Conservation (phyloP, 2,888 invertebrate genomes). For the Halictus ligatus region DNA sequence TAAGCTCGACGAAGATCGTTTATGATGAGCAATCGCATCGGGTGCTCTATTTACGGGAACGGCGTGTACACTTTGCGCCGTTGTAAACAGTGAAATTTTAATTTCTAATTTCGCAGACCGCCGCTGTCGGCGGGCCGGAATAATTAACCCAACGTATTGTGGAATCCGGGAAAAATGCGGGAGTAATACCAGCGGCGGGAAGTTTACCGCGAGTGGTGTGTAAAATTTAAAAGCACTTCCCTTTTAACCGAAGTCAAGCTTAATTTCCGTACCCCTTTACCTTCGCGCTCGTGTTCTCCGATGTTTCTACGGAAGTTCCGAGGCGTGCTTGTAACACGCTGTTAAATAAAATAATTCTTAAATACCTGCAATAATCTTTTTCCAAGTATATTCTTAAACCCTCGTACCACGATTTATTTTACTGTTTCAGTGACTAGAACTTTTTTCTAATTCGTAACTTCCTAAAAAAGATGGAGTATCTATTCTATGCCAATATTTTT, state of each 20-base stretch:
- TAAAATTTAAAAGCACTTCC: conserved; percentile 43
- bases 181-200: conserved; percentile 33
- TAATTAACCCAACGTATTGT: conserved; percentile 57
- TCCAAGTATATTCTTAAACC: neutral
- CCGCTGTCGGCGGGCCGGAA: conserved; percentile 3
- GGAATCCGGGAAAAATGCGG: conserved; percentile 43
- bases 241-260: conserved; percentile 37
- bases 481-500: too few species aligned
- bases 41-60: conserved; percentile 20
- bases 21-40: conserved; percentile 5
- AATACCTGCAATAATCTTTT: neutral
- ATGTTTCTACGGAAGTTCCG: conserved; percentile 12
- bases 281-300: conserved; percentile 17
- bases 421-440: too few species aligned
- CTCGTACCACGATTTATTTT: too few species aligned
- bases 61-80: conserved; percentile 13
- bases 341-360: neutral
- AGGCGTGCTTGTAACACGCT: neutral
- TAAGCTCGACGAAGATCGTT: neutral
- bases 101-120: conserved; percentile 64
- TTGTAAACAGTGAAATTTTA: conserved; percentile 70
- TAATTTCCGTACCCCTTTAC: conserved; percentile 32
- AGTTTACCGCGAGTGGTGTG: conserved; percentile 22
- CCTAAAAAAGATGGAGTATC: too few species aligned
- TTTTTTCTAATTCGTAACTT: too few species aligned